phyloP scores from a whole-genome alignment of 2,888 invertebrate species.

The Polydrusus cervinus region DNA sequence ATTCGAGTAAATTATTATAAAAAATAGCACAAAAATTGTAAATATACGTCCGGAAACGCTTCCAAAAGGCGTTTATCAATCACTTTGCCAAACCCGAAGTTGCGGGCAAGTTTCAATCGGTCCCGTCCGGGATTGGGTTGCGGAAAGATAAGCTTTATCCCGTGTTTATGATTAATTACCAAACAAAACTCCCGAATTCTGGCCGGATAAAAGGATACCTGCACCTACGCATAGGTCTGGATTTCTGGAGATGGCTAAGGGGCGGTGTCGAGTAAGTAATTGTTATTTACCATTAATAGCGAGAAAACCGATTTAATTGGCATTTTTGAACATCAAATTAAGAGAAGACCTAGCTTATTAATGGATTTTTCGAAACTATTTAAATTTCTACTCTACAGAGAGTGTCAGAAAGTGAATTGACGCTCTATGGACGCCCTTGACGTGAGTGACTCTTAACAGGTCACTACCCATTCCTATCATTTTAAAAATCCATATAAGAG shows the following conservation, averaged over 20 bases:
- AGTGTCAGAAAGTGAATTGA: too few relatives aligned
- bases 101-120: conserved; percentile 12
- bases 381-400: too few relatives aligned
- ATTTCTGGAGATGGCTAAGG: not conserved
- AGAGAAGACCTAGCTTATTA: too few relatives aligned
- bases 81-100: conserved; percentile 11
- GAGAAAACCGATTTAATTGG: too few relatives aligned
- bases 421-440: too few relatives aligned
- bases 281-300: too few relatives aligned
- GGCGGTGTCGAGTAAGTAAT: not conserved
- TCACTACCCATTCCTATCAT: too few relatives aligned
- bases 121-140: not conserved
- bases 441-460: too few relatives aligned
- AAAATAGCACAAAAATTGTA: conserved; percentile 9
- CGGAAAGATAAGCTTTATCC: conserved; percentile 2
- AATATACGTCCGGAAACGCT: conserved; percentile 4
- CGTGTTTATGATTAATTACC: conserved; percentile 27
- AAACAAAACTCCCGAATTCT: conserved; percentile 18
- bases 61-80: conserved; percentile 26
- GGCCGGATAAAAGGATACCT: conserved; percentile 11
- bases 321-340: too few relatives aligned
- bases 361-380: too few relatives aligned
- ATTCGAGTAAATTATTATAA: not conserved
- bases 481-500: too few relatives aligned
- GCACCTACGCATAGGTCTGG: conserved; percentile 5